Percentiles rank a stretch among this genome's conserved stretches.
Evolutionary conservation across 2,113 vertebrate genomes (phyloP).

Genomic region (Phoenicopterus ruber): DNA sequence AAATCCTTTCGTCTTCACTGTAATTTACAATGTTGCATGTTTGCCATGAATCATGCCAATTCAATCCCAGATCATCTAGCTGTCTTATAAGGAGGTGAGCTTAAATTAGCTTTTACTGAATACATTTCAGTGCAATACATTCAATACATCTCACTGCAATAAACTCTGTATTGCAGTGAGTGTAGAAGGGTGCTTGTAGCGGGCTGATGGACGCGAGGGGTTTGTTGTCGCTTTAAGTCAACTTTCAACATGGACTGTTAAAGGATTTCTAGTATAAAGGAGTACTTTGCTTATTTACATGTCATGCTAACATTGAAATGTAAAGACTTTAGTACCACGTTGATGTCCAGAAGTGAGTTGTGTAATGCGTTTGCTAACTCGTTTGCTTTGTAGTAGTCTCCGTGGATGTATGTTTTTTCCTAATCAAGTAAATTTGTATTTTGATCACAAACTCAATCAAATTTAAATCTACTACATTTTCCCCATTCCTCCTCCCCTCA

Average conservation of each 20-base stretch:
- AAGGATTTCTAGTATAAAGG: neutral
- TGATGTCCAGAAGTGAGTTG: neutral
- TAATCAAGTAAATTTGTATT: neutral
- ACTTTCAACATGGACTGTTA: neutral
- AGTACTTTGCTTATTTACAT: neutral
- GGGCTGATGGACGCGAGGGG: accelerated
- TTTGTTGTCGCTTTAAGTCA: neutral
- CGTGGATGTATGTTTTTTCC: neutral
- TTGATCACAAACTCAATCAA: neutral
- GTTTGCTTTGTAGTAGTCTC: neutral
- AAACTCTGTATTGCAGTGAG: neutral
- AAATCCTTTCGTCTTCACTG: neutral
- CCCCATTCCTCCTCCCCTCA: neutral
- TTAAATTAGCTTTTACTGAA: neutral
- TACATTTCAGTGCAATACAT: neutral
- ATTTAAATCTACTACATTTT: neutral
- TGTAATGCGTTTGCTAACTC: neutral
- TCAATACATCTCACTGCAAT: neutral
- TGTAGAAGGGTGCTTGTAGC: neutral
- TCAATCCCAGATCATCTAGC: neutral
- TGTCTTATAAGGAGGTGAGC: neutral
- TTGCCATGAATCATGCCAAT: neutral
- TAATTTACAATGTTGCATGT: neutral
- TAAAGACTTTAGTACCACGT: accelerated
- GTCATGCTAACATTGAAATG: neutral